Evolutionary conservation across 2,797 vertebrate genomes (phyloP).

Genomic region (Sebastes itinus): DNA sequence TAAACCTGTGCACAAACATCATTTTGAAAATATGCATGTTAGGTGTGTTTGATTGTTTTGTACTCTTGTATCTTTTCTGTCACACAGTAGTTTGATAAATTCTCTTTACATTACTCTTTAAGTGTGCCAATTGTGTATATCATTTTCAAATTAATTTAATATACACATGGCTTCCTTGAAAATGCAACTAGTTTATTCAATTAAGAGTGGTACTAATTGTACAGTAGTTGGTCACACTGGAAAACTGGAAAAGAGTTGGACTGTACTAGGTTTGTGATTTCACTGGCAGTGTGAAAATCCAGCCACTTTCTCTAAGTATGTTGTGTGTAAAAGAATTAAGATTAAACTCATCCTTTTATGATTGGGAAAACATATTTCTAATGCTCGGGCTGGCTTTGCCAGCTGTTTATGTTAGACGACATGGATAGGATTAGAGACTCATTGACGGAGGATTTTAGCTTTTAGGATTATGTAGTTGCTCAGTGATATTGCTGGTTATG

Average conservation of each 20-base stretch:
- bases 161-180: background rate
- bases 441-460: conserved; percentile 90
- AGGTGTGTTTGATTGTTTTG: background rate
- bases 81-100: background rate
- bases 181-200: conserved; percentile 7
- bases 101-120: background rate
- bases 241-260: background rate
- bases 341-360: conserved; percentile 76
- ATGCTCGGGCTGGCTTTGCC: conserved; percentile 66
- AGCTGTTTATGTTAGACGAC: conserved; percentile 80
- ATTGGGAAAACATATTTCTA: conserved; percentile 72
- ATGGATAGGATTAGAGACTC: conserved; percentile 94
- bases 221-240: background rate
- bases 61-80: background rate
- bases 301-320: conserved; percentile 66
- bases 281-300: conserved; percentile 52
- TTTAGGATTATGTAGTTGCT: conserved; percentile 91
- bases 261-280: conserved; percentile 12
- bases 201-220: background rate
- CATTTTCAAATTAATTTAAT: background rate
- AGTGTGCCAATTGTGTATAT: background rate
- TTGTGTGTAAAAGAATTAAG: conserved; percentile 71
- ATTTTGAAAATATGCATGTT: background rate
- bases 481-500: conserved; percentile 87
- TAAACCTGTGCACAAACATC: conserved; percentile 20